A percentile compares a stretch with the other conserved stretches of the same genome.
phyloP scores from a whole-genome alignment of 2,113 vertebrate species.

The Ammodytes dubius region DNA sequence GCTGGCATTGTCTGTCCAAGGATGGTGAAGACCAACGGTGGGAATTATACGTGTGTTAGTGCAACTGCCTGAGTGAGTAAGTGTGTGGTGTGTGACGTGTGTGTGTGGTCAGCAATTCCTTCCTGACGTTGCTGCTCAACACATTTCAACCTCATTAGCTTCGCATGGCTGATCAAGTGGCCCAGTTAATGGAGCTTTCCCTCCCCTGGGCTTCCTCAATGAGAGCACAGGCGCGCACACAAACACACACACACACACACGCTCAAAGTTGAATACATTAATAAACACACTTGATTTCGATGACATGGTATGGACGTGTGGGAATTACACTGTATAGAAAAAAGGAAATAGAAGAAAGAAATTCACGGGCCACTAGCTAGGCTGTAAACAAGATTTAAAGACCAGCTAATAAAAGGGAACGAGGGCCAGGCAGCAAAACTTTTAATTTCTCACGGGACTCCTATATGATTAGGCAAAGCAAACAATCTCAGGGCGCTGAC shows the following conservation, averaged over 20 bases:
- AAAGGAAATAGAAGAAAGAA: not conserved
- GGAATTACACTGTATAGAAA: not conserved
- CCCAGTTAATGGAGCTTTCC: constrained; percentile 63
- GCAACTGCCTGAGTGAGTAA: not conserved
- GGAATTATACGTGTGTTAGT: constrained; percentile 14
- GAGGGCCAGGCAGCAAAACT: constrained; percentile 3
- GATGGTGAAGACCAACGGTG: not conserved
- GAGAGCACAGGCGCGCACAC: constrained; percentile 33
- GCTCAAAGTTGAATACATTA: not conserved
- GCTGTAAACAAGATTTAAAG: constrained; percentile 7
- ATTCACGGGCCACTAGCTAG: not conserved
- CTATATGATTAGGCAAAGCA: constrained; percentile 31
- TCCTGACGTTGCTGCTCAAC: constrained; percentile 46
- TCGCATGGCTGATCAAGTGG: constrained; percentile 71
- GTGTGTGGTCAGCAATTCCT: constrained; percentile 25
- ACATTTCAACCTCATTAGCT: constrained; percentile 76
- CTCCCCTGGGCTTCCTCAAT: constrained; percentile 53
- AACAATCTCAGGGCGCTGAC: constrained; percentile 32
- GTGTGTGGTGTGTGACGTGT: not conserved
- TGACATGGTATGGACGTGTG: not conserved
- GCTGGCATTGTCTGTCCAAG: constrained; percentile 11
- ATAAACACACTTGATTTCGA: not conserved
- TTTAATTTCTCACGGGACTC: constrained; percentile 45
- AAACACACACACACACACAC: not conserved
- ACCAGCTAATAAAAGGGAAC: constrained; percentile 9